phyloP scores from a whole-genome alignment of 2,888 invertebrate genomes.

The Trissolcus brochymenae region DNA sequence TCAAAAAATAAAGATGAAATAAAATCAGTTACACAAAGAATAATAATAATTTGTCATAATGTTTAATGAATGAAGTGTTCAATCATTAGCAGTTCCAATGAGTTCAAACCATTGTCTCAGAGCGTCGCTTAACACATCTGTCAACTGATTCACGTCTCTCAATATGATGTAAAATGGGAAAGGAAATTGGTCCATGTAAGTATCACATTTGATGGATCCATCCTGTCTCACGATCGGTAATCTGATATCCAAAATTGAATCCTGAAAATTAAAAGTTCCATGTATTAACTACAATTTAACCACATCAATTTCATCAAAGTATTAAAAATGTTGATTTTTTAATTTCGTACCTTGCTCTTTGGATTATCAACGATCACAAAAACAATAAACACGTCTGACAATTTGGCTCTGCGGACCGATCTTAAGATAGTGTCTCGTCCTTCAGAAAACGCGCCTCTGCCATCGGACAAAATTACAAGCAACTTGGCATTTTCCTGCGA shows the following conservation, averaged over 20 bases:
- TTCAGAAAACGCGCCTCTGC: constrained; percentile 93
- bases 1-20: no score
- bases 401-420: constrained; percentile 88
- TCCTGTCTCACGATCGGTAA: constrained; percentile 84
- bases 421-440: constrained; percentile 87
- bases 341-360: constrained; percentile 86
- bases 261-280: constrained; percentile 77
- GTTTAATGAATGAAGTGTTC: no score
- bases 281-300: background rate
- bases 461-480: constrained; percentile 95
- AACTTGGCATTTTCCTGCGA: constrained; percentile 86
- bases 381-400: constrained; percentile 92
- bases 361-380: constrained; percentile 98
- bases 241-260: constrained; percentile 93
- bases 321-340: background rate
- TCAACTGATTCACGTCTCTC: constrained; percentile 90
- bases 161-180: constrained; percentile 98
- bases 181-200: constrained; percentile 96
- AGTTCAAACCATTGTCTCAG: constrained; percentile 98
- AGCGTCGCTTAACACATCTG: constrained; percentile 95
- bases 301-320: constrained; percentile 4
- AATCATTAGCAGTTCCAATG: constrained; percentile 26
- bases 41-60: no score
- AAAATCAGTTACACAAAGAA: no score
- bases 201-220: constrained; percentile 75